phyloP scores from a whole-genome alignment of 2,888 invertebrate genomes.

The Nomada goodeniana region DNA sequence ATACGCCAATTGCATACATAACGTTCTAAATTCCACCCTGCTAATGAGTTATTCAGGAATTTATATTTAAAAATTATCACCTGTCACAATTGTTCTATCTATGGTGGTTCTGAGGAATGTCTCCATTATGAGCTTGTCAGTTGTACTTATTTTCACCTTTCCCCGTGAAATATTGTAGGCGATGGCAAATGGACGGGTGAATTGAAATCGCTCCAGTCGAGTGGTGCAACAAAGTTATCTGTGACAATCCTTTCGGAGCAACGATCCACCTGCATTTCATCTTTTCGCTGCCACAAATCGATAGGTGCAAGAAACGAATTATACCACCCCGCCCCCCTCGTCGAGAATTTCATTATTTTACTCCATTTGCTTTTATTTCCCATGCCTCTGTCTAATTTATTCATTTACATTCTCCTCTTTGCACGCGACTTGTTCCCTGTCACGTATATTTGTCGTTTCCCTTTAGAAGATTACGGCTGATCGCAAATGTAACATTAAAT shows the following conservation, averaged over 20 bases:
- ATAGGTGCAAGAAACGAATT: no score
- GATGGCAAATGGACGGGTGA: not conserved
- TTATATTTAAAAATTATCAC: no score
- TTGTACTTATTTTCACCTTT: not conserved
- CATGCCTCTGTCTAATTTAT: not conserved
- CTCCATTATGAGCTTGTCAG: not conserved
- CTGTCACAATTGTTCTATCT: no score
- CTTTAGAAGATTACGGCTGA: not conserved
- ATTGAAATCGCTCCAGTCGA: not conserved
- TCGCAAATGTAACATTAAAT: not conserved
- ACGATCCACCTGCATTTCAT: not conserved
- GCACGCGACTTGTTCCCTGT: not conserved
- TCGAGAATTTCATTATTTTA: not conserved
- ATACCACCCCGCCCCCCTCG: no score
- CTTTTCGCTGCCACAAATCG: not conserved
- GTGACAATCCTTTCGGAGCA: not conserved
- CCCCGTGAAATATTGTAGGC: not conserved
- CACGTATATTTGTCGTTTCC: not conserved
- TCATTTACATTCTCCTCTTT: not conserved
- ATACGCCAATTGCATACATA: no score
- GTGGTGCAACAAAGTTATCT: not conserved
- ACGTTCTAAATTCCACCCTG: no score
- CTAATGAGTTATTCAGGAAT: no score
- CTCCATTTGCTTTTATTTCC: not conserved
- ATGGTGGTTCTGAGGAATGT: not conserved